Base-by-base conservation (phyloP, 92 coral and sea anemone genomes). In the Palythoa caribaeorum region DNA sequence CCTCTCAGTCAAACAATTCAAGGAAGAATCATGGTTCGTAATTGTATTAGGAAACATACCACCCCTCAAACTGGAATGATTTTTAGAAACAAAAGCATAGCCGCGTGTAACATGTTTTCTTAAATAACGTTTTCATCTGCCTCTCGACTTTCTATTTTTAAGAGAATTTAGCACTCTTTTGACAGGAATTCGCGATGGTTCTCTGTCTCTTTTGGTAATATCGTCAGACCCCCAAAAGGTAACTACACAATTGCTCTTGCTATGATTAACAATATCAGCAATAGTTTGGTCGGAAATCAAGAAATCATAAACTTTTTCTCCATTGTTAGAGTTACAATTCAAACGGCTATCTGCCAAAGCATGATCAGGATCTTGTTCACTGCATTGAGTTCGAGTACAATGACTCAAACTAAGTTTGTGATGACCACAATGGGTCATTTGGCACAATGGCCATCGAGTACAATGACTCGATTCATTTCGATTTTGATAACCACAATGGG, bases 121-220 rank as follows among this genome's bases (percentile, higher is more conserved):
- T 73, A 73, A 39, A 35, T 38, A 39, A 73, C 52, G 38, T 73
- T 73, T 73, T 73, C 39, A 38, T 73, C 77, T 39, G 21, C 38
- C 52, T 73, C 2, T 73, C 14, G 17, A 81, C 86, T 81, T 68
- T 84, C 53, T 71, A 19, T 88, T 79, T 19, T 70, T 88, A 65
- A 88, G 59, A 6, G 38, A 66, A 57, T 65, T 88, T 69, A 88
- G 79, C 52, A 88, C 80, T 88, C 52, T 78, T 66, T 78, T 87
- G 66, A 87, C 79, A 62, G 90, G 90, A 87, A 87, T 63, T 81
- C 76, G 86, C 16, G 86, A 80, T 80, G 86, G 76, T 80, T 80
- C 20, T 40, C 86, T 80, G 53, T 65, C 78, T 78, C 89, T 86
- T 75, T 86, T 86, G 71, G 83, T 86, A 62, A 62, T 62, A 62